A percentile compares a stretch with the other conserved stretches of the same genome.
Evolutionary conservation across 2,888 invertebrate genomes (phyloP).

Genomic region (Stegophylla sp.): DNA sequence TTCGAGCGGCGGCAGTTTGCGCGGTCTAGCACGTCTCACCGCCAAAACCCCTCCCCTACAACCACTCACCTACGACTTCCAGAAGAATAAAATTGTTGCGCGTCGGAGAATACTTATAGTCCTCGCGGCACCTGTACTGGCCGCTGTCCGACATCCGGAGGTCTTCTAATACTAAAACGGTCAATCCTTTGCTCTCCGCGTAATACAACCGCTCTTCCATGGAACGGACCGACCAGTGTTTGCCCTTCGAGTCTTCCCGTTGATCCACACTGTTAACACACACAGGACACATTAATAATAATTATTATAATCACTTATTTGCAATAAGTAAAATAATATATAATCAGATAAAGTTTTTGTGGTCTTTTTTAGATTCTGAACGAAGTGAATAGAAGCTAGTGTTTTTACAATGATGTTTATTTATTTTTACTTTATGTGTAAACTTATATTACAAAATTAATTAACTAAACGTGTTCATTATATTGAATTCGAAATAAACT

Average conservation of each 20-base stretch:
- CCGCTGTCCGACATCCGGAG: conserved; percentile 22
- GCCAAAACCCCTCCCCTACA: no score
- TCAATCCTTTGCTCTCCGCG: conserved; percentile 14
- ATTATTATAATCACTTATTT: neutral
- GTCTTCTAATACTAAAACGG: conserved; percentile 9
- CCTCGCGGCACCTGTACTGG: conserved; percentile 50
- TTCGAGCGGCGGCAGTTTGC: no score
- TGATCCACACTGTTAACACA: conserved; percentile 21
- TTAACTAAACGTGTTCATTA: no score
- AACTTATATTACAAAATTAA: no score
- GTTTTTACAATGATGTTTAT: no score
- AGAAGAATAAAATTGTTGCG: conserved; percentile 47
- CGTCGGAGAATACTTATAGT: conserved; percentile 50
- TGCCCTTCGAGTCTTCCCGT: neutral
- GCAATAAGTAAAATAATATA: no score
- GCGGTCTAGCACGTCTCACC: no score
- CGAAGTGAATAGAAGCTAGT: no score
- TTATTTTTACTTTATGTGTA: no score
- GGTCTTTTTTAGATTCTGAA: no score
- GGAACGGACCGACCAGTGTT: conserved; percentile 25
- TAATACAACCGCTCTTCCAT: conserved; percentile 14
- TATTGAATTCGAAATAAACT: no score
- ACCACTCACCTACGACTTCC: conserved; percentile 32
- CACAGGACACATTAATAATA: neutral
- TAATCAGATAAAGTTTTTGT: no score